Percentiles rank a stretch among this genome's conserved stretches.
Conservation (phyloP, 2,888 invertebrate species). For the Drosophila greeni region DNA sequence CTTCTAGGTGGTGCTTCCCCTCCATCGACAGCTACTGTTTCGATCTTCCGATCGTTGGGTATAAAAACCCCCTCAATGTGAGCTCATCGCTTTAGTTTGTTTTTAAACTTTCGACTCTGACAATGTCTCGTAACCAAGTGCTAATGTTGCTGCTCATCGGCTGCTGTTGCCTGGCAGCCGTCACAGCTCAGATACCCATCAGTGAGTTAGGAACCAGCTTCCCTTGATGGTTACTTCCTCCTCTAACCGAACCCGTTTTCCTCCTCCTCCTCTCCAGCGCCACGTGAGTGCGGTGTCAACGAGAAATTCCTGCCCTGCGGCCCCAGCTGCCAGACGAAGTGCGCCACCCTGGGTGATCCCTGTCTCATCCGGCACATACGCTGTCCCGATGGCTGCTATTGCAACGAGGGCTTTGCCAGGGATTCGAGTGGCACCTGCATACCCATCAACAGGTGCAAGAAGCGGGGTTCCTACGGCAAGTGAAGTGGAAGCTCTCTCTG, state of each 20-base stretch:
- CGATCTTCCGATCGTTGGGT: not conserved
- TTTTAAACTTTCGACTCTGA: conserved; percentile 7
- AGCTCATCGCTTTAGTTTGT: conserved; percentile 49
- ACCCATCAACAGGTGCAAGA: conserved; percentile 30
- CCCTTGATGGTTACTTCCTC: not conserved
- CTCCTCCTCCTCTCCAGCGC: too few species aligned
- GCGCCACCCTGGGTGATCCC: conserved; percentile 69
- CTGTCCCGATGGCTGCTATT: conserved; percentile 77
- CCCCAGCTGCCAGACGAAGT: conserved; percentile 71
- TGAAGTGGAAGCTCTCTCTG: not conserved
- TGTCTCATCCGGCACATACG: conserved; percentile 65
- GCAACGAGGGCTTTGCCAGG: conserved; percentile 71
- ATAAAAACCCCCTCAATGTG: conserved; percentile 49
- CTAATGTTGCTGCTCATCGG: conserved; percentile 33
- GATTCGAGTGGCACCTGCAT: conserved; percentile 64
- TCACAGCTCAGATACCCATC: conserved; percentile 28
- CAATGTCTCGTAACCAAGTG: conserved; percentile 39
- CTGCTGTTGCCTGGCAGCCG: conserved; percentile 21
- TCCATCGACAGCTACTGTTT: not conserved
- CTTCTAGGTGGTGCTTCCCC: not conserved
- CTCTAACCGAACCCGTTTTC: not conserved
- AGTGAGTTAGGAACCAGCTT: conserved; percentile 36
- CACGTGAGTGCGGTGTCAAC: conserved; percentile 59
- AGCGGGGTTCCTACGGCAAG: not conserved
- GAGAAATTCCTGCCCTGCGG: conserved; percentile 70